Percentiles rank a stretch among this genome's conserved stretches.
Conservation (phyloP, 2,797 vertebrate species). For the Glyptemys insculpta region DNA sequence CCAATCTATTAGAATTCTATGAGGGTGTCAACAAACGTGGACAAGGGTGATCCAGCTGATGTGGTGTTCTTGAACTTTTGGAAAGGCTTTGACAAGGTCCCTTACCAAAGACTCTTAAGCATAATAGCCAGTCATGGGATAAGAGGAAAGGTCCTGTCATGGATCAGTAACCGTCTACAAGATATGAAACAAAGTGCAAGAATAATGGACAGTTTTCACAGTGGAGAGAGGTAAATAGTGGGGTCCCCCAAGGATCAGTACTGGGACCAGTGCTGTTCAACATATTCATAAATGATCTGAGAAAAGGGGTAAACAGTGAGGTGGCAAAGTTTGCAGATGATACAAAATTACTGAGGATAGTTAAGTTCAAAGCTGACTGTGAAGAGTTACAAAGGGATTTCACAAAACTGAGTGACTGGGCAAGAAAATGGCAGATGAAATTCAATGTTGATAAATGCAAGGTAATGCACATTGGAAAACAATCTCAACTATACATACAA, state of each 20-base stretch:
- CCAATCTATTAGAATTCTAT: not conserved
- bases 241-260: not conserved
- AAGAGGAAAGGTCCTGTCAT: not conserved
- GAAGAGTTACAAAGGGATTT: not conserved
- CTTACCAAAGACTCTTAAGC: not conserved
- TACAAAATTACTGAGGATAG: not conserved
- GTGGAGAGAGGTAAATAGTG: not conserved
- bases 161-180: not conserved
- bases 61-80: not conserved
- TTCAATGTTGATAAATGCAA: not conserved
- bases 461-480: not conserved
- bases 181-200: not conserved
- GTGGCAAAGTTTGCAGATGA: not conserved
- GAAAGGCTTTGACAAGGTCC: not conserved
- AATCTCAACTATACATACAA: not conserved
- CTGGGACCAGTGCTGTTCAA: not conserved
- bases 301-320: not conserved
- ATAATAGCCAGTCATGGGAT: not conserved
- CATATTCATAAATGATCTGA: not conserved
- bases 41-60: not conserved
- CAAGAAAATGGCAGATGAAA: not conserved
- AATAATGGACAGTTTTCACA: not conserved
- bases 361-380: not conserved
- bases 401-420: not conserved
- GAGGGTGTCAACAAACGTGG: not conserved